A percentile compares a stretch with the other conserved stretches of the same genome.
Conservation (phyloP, 2,797 vertebrate genomes). For the Limosa lapponica region DNA sequence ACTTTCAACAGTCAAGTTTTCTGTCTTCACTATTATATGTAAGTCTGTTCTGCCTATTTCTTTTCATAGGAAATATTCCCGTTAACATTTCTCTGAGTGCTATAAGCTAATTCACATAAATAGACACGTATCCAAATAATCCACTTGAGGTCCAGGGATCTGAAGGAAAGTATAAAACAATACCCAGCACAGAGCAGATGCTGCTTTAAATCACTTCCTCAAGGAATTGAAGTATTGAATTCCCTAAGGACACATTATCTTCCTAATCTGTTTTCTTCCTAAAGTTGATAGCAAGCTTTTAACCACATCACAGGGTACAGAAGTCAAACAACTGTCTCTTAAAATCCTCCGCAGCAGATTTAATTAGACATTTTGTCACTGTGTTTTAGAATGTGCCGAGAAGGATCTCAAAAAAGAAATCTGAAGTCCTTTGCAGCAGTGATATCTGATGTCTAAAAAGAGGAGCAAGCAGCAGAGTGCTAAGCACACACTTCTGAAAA, state of each 20-base stretch:
- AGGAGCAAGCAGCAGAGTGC: neutral
- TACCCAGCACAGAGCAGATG: neutral
- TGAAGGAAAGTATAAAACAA: neutral
- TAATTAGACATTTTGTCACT: neutral
- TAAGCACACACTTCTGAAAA: neutral
- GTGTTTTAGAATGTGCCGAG: neutral
- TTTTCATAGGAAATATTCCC: neutral
- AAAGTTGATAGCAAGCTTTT: neutral
- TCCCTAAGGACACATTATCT: neutral
- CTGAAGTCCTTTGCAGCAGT: neutral
- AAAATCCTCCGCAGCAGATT: neutral
- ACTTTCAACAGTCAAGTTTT: neutral
- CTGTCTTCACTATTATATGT: rapidly evolving
- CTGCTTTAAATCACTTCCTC: neutral
- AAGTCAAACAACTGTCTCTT: neutral
- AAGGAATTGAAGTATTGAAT: neutral
- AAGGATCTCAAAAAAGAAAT: neutral
- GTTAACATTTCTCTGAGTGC: neutral
- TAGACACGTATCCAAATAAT: neutral
- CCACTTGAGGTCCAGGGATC: neutral
- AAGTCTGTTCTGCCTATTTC: neutral
- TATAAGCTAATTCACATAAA: neutral
- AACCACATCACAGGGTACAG: neutral
- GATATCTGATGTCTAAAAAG: neutral
- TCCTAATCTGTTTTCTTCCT: neutral